Evolutionary conservation across 1,140 invertebrate genomes (phyloP), one percentile per base, ranked within the genome.

Genomic region (Drosophila rhopaloa): DNA sequence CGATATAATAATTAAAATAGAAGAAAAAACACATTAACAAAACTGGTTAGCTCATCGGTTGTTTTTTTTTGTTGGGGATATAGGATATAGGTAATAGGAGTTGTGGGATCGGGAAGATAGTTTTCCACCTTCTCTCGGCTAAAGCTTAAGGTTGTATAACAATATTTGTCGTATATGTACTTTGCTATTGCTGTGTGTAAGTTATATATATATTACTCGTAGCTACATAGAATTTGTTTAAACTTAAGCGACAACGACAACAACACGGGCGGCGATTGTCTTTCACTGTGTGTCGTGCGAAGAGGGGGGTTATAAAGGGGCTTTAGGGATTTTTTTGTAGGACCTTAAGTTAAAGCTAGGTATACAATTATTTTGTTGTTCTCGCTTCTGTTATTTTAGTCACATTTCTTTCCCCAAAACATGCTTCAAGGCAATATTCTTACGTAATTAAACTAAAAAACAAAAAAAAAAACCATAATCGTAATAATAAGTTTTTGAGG

Each of bases 1-100:
- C 67, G 38, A 77, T 41, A 67, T 48, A 59, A 59, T 65, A 71
- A 54, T 70, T 66, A 79, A 71, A 67, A 57, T 75, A 78, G 38
- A 66, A 78, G 63, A 82, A 79, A 76, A 78, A 76, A 88, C 77
- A 83, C 62, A 67, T 75, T 82, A 85, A 86, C 82, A 88, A 71
- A 88, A 82, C 76, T 83, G 79, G 47, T 82, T 75, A 29, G 60
- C 67, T 67, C 53, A 78, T 71, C 55, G 57, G 38, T 16, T 40
- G 32, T 56, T 61, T 38, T 37, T n/a, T 11, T 38, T 60, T 38
- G 40, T 11, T 3, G 46, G n/a, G 46, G n/a, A 16, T 53, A 27
- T 6, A 5, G 38, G 53, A 16, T 47, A 35, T 35, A 29, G 29
- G 40, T 27, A 37, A 38, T 62, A 63, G 47, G 11, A 51, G 9